Evolutionary conservation across 2,888 invertebrate genomes (phyloP), one percentile per base, ranked within the genome.

Genomic region (Phortica magna): DNA sequence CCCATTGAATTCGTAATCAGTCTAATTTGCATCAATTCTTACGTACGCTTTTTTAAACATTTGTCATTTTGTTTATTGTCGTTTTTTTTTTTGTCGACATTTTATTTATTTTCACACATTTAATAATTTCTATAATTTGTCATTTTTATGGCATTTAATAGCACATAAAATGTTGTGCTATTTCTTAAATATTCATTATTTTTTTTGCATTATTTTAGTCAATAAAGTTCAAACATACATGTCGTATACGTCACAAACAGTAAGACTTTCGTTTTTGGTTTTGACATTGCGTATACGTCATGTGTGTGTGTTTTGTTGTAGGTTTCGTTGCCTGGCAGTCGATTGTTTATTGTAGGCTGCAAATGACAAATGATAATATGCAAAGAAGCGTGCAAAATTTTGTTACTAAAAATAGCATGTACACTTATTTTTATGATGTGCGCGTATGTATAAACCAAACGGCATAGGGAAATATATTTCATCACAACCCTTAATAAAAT

Each of bases 241-340:
- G 55, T 14, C 67, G 78, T 76, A 79, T 75, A 87, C 87, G 85
- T 85, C 85, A 85, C 83, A 78, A 74, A 75, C 78, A 5, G 39
- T 31, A 12, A 14, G 22, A 5, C 39, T 19, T 59, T 59, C 19
- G 10, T 22, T 6, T 9, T n/a, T n/a, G n/a, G n/a, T n/a, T n/a
- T n/a, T n/a, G n/a, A 17, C 81, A 74, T 78, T 77, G 80, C 78
- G 79, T 74, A 83, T 86, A 84, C 82, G 86, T 86, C 83, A 84
- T 74, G 81, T 78, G n/a, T 61, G 68, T 48, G 2, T 31, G 31
- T 4, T 1, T 31, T 31, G 31, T 31, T 31, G 31, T 2, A 4
- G 31, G 31, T 4, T 31, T 31, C 3, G 31, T 31, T 31, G 31
- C 74, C 5, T 39, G 57, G 19, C 19, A 59, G 22, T n/a, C 3